Evolutionary conservation across 2,797 vertebrate genomes (phyloP).

Genomic region (Kryptopterus vitreolus): DNA sequence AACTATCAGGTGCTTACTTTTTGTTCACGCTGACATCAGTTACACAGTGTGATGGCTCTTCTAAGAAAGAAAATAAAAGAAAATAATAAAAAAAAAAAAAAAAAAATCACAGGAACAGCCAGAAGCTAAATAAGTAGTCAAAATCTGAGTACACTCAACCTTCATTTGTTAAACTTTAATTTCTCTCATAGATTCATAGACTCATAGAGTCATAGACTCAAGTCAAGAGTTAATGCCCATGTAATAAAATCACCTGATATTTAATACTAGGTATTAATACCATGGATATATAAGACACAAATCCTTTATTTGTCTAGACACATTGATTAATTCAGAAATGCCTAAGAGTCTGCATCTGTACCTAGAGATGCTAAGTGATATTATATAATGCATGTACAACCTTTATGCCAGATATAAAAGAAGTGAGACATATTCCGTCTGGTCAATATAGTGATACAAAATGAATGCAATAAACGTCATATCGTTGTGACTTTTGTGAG

Average conservation of each 20-base stretch:
- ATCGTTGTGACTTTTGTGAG: not conserved
- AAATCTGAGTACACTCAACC: too few species aligned
- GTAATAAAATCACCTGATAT: too few species aligned
- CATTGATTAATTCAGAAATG: not conserved
- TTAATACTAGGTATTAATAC: too few species aligned
- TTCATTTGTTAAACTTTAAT: too few species aligned
- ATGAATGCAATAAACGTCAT: not conserved
- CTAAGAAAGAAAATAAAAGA: not conserved
- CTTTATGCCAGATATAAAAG: not conserved
- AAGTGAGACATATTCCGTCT: not conserved
- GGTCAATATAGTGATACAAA: not conserved
- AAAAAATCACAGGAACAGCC: not conserved
- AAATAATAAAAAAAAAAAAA: too few species aligned
- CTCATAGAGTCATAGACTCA: too few species aligned
- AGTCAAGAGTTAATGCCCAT: too few species aligned
- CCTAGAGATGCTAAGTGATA: too few species aligned
- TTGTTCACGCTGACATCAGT: not conserved
- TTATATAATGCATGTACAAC: not conserved
- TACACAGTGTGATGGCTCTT: not conserved
- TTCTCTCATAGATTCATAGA: too few species aligned
- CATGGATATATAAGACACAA: not conserved
- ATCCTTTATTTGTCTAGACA: not conserved
- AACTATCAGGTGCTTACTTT: not conserved
- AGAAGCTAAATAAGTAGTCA: not conserved
- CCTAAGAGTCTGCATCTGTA: not conserved